Evolutionary conservation across 2,113 vertebrate species (phyloP).

Genomic region (Cololabis saira): DNA sequence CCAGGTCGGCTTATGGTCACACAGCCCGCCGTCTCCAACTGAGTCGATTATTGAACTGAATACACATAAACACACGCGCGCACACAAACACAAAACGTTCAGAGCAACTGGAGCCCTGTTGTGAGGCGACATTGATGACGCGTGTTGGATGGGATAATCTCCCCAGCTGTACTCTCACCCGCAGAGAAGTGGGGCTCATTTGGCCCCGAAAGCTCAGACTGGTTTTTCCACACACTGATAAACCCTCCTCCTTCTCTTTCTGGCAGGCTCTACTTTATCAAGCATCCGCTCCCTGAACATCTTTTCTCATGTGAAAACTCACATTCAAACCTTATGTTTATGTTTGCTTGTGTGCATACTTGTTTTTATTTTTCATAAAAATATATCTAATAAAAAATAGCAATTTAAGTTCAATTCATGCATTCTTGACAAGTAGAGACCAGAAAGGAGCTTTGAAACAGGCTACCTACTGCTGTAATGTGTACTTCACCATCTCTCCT

Average conservation of each 20-base stretch:
- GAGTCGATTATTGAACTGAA: conserved; percentile 69
- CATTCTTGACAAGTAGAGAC: conserved; percentile 1
- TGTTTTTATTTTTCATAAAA: neutral
- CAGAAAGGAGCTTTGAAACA: conserved; percentile 16
- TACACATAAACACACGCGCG: conserved; percentile 35
- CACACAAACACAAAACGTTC: conserved; percentile 43
- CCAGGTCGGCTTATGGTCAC: conserved; percentile 83
- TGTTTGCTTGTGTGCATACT: neutral
- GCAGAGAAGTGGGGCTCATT: conserved; percentile 60
- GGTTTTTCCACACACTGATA: conserved; percentile 34
- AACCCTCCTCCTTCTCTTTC: conserved; percentile 19
- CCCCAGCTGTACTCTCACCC: conserved; percentile 70
- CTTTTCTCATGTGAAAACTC: neutral
- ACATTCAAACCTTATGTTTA: neutral
- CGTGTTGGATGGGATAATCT: conserved; percentile 76
- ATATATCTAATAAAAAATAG: neutral
- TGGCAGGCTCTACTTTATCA: neutral
- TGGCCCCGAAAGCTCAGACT: conserved; percentile 41
- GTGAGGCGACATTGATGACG: conserved; percentile 74
- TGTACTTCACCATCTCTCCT: neutral
- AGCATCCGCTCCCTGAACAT: neutral
- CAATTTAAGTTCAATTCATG: neutral
- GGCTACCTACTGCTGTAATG: neutral
- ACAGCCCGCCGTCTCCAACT: conserved; percentile 71
- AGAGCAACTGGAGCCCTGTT: conserved; percentile 63